Evolutionary conservation across 2,888 invertebrate genomes (phyloP).

Genomic region (Lycophotia porphyrea): DNA sequence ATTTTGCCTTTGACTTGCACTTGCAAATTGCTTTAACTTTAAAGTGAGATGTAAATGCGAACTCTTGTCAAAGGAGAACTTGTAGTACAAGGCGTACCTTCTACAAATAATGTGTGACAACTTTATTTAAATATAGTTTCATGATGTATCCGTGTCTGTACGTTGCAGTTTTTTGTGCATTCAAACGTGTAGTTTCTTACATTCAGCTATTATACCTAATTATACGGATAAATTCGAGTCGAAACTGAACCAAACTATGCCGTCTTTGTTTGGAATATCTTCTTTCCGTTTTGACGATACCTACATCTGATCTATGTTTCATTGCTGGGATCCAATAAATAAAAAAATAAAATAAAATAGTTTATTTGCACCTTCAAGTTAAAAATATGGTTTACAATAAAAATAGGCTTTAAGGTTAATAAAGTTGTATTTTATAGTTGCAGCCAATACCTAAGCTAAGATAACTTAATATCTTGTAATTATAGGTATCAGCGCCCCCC

Average conservation of each 20-base stretch:
- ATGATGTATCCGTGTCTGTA: neutral
- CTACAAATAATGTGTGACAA: neutral
- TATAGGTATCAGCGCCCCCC: too few species aligned
- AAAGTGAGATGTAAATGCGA: neutral
- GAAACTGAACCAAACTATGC: neutral
- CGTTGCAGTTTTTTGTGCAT: neutral
- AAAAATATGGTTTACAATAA: too few species aligned
- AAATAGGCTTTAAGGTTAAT: too few species aligned
- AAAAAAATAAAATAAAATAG: too few species aligned
- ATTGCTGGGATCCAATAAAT: neutral
- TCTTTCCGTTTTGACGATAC: neutral
- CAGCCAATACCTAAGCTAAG: too few species aligned
- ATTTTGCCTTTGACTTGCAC: constrained; percentile 3
- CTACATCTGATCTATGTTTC: neutral
- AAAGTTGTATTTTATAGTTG: too few species aligned
- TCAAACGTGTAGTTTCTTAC: neutral
- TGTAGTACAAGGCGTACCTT: neutral
- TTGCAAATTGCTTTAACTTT: too few species aligned
- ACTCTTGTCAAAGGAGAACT: neutral
- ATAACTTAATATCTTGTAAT: too few species aligned
- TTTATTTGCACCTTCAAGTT: too few species aligned
- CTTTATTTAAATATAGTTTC: neutral
- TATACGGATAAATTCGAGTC: neutral
- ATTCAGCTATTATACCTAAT: neutral
- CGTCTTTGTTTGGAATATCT: neutral